Base-by-base conservation (phyloP, 2,888 invertebrate species). In the Entomobrya multifasciata region DNA sequence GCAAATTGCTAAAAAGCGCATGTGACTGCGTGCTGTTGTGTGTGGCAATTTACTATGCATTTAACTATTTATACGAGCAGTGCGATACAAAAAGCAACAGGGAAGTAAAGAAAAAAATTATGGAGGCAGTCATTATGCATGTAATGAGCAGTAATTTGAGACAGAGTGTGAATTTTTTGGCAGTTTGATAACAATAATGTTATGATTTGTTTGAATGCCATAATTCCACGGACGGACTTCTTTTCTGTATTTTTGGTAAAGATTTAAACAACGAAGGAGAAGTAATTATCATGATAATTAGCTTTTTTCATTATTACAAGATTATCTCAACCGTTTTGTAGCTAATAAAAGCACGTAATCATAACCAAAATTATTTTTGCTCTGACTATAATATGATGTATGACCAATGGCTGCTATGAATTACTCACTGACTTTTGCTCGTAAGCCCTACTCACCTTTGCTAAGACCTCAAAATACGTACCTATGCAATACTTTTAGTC, bases 91-190 rank as follows among this genome's bases (percentile, higher is more conserved):
- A 74, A 30, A 36, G 52, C 49, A 77, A 77, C 77, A 79, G 85
- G 85, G 79, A 85, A 79, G 78, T 85, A 52, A 67, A 17, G 49
- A 22, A 65, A 82, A 80, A 82, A 49, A 85, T 65, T 65, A 62
- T 85, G 79, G 85, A 85, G 77, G 80, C 67, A 86, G 81, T 83
- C 86, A 89, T 87, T 87, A 88, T 86, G 88, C 88, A 88, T 88
- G 88, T 89, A 89, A 89, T 89, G 87, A 89, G 87, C 67, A 86
- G 77, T 88, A 88, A 88, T 88, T 88, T 84, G 84, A 88, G 88
- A 84, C 87, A 76, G 83, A 88, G 88, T 88, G 88, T 88, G 88
- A 88, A 88, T 87, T 87, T 84, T 84, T 83, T 82, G 83, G 86
- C 80, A 87, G 80, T 87, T 67, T 88, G 78, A 72, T 62, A 79